Evolutionary conservation across 2,113 vertebrate species (phyloP).

Genomic region (Colius striatus): DNA sequence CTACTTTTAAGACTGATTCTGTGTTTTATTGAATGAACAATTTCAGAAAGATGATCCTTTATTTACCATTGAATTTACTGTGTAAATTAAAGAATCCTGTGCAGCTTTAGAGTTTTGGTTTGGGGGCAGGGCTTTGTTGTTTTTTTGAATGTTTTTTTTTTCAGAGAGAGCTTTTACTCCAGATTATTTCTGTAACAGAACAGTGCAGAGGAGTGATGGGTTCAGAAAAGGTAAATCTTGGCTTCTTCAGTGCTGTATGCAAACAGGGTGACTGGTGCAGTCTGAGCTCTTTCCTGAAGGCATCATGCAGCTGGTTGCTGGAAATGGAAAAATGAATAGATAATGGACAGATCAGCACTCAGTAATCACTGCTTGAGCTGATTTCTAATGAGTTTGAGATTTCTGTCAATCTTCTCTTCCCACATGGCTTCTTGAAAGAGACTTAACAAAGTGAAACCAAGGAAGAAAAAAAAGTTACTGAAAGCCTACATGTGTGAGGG

Average conservation of each 20-base stretch:
- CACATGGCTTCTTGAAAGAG: background rate
- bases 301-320: background rate
- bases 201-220: background rate
- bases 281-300: background rate
- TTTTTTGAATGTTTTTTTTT: background rate
- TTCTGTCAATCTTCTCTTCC: background rate
- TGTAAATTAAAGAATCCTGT: background rate
- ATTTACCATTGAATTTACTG: fast-evolving
- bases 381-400: background rate
- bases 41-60: background rate
- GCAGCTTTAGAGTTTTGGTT: fast-evolving
- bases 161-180: background rate
- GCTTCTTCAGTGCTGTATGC: background rate
- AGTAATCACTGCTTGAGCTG: background rate
- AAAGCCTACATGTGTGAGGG: background rate
- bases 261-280: background rate
- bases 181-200: background rate
- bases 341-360: background rate
- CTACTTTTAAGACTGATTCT: background rate
- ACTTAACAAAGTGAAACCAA: background rate
- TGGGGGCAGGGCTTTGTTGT: background rate
- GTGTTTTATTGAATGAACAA: background rate
- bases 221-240: background rate
- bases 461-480: background rate
- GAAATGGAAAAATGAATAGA: background rate